Conservation (phyloP, 2,113 vertebrate genomes). For the Burhinus oedicnemus region DNA sequence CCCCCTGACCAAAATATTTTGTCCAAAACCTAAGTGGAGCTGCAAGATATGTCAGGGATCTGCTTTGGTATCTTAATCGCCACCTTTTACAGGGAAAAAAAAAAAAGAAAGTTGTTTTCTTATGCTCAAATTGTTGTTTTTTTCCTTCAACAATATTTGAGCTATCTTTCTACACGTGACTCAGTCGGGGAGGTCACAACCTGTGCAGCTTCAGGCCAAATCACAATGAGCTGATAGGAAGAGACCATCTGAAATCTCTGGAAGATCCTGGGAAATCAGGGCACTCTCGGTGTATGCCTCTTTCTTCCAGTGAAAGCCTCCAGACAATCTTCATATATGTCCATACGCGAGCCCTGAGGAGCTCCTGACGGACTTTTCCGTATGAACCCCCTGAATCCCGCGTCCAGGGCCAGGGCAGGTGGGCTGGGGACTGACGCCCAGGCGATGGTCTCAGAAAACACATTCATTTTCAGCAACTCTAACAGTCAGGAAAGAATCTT, state of each 20-base stretch:
- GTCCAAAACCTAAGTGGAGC: background rate
- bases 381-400: fast-evolving
- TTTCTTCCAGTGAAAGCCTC: background rate
- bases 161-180: background rate
- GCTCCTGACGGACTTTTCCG: background rate
- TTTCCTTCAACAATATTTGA: background rate
- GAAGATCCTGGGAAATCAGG: background rate
- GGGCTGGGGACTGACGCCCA: background rate
- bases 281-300: no score
- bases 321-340: no score
- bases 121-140: background rate
- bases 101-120: background rate
- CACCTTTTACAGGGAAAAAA: background rate
- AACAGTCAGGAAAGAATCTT: constrained; percentile 40
- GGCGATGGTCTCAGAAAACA: background rate
- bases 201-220: background rate
- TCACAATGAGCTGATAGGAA: background rate
- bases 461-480: constrained; percentile 3
- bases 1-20: background rate
- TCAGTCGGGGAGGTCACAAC: background rate
- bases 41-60: background rate
- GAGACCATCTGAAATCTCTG: background rate
- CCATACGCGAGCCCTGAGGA: background rate
- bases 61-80: background rate
- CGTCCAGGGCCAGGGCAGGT: background rate